phyloP scores from a whole-genome alignment of 1,140 invertebrate species.

The Limonius californicus region DNA sequence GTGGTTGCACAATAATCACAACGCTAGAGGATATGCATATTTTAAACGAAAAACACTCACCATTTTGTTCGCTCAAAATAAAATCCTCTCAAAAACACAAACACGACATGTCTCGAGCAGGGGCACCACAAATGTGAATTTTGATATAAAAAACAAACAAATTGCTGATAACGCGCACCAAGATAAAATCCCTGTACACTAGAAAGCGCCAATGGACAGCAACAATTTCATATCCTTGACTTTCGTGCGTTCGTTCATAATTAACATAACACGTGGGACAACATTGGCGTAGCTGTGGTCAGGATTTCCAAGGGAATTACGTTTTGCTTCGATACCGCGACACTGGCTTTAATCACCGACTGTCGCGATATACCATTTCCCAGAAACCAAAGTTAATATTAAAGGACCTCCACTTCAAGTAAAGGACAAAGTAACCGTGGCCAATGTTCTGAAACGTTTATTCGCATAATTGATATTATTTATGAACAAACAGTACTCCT shows the following conservation, averaged over 20 bases:
- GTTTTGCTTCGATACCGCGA: too few relatives aligned
- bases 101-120: background rate
- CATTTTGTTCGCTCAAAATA: background rate
- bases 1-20: background rate
- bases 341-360: too few relatives aligned
- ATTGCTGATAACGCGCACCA: conserved; percentile 1
- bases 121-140: background rate
- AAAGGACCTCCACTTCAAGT: too few relatives aligned
- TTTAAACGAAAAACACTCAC: background rate
- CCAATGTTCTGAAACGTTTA: too few relatives aligned
- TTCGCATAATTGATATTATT: too few relatives aligned
- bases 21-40: background rate
- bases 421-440: too few relatives aligned
- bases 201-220: conserved; percentile 10
- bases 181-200: conserved; percentile 7
- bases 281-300: conserved; percentile 3
- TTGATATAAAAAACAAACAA: background rate
- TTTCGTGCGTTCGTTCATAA: conserved; percentile 13
- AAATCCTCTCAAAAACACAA: background rate
- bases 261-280: conserved; percentile 12
- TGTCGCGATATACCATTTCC: too few relatives aligned
- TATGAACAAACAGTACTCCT: too few relatives aligned
- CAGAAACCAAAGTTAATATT: too few relatives aligned
- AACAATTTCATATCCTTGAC: conserved; percentile 17
- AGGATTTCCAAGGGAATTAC: background rate